Evolutionary conservation across 2,888 invertebrate species (phyloP), one percentile per base, ranked within the genome.

Genomic region (Brenthis hecate): DNA sequence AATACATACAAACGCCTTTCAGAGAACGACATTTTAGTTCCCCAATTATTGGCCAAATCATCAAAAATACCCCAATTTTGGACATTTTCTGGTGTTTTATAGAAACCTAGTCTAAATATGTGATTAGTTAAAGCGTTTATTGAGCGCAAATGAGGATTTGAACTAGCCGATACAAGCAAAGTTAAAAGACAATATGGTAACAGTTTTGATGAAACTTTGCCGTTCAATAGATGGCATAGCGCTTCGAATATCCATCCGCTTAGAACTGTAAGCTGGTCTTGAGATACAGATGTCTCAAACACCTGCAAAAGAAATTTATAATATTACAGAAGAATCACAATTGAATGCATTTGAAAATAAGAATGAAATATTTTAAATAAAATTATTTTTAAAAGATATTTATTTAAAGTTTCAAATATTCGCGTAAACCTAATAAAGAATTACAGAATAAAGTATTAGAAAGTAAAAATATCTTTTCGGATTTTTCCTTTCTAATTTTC

Each of bases 191-290:
- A 86, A 71, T 89, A 88, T 0, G 93, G 93, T 0, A 91, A 79
- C 0, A 92, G 74, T 6, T 81, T 73, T 0, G 80, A 23, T 0
- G 92, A 80, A 36, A 93, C 79, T 78, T 92, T 92, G 0, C 86
- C 92, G 60, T 78, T 83, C 0, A 93, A 72, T 3, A 93, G 71
- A 48, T 93, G 93, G 36, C 88, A 87, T 0, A 93, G 74, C 0
- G 93, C 92, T 78, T 93, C 93, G 80, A 93, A 93, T 73, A 94
- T 88, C 99, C 99, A 99, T 76, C 99, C 98, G 86, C 97, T 97
- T 4, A 99, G 94, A 47, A 99, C 94, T 36, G 95, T 94, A 56
- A 98, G 93, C 83, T 98, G 98, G 71, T 96, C 95, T 84, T 96
- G 96, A 71, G 94, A 91, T 79, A 97, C 95, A n/a, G 97, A 96